A percentile compares a stretch with the other conserved stretches of the same genome.
Conservation (phyloP, 2,888 invertebrate genomes). For the Buathra laborator region DNA sequence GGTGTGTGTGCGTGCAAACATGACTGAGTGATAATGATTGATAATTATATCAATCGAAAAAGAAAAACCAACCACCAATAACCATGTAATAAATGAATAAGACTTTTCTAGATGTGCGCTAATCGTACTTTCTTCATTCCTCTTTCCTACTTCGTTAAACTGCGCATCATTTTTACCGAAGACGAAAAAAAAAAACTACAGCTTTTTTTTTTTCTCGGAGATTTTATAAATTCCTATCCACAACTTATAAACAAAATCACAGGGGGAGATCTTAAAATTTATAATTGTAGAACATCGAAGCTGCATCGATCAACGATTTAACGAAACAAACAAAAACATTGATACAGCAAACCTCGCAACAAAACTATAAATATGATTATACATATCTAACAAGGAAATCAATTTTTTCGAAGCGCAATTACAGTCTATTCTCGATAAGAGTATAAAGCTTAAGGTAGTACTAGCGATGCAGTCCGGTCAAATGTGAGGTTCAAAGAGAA, state of each 20-base stretch:
- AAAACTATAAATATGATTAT: conserved; percentile 4
- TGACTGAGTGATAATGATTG: conserved; percentile 80
- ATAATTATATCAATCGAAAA: conserved; percentile 76
- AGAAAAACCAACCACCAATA: conserved; percentile 76
- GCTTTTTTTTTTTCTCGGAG: conserved; percentile 20
- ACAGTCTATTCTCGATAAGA: conserved; percentile 8
- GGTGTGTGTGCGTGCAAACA: conserved; percentile 77
- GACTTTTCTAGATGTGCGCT: conserved; percentile 81
- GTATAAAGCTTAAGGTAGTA: neutral
- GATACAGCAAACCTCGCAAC: neutral
- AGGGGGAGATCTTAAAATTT: conserved; percentile 15
- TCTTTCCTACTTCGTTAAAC: neutral
- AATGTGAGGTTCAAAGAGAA: too few relatives aligned
- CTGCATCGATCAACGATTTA: neutral
- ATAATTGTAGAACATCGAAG: neutral
- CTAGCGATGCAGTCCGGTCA: too few relatives aligned
- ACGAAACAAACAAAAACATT: neutral
- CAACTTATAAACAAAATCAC: conserved; percentile 47
- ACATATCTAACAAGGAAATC: neutral
- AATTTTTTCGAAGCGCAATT: neutral
- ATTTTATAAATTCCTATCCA: conserved; percentile 35
- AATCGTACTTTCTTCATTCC: conserved; percentile 67
- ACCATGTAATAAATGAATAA: conserved; percentile 82
- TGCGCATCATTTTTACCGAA: neutral
- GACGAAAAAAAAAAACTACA: neutral